These are phyloP conservation scores for Delphinus delphis DNA, from an alignment of 2,113 vertebrate species.

Conservation along the genomic window DNA sequence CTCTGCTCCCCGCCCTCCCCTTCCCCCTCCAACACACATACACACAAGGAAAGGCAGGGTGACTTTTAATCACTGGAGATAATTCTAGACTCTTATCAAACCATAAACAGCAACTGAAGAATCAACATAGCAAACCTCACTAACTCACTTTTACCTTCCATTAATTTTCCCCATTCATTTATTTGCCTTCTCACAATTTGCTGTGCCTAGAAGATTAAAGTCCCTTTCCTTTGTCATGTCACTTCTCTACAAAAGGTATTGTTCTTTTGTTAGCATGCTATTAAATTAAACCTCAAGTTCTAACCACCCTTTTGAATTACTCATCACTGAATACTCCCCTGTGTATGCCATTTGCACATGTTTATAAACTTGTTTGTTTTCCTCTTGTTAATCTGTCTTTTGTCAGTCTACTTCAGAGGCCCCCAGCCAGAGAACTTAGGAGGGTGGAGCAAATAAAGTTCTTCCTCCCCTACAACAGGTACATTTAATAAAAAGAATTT, in stretches of 20 bases:
- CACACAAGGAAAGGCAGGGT: background rate
- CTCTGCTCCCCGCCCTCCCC: background rate
- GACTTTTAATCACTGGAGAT: background rate
- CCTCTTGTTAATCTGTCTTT: background rate
- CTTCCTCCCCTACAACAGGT: background rate
- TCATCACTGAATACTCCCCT: background rate
- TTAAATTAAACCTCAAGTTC: background rate
- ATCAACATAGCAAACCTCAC: background rate
- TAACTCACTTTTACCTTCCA: background rate
- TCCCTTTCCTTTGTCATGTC: background rate
- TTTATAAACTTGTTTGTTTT: background rate
- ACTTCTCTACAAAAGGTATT: background rate
- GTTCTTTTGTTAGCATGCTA: background rate
- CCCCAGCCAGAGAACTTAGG: background rate
- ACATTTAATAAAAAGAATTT: slow-evolving; percentile 16
- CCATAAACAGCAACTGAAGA: background rate
- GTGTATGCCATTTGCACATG: background rate
- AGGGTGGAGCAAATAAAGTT: background rate
- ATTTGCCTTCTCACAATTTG: background rate
- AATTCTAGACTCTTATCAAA: background rate
- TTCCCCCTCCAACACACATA: background rate
- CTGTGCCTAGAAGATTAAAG: background rate
- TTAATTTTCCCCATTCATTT: background rate
- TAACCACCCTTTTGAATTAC: background rate
- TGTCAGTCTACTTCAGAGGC: background rate